A percentile compares a stretch with the other conserved stretches of the same genome.
phyloP scores from a whole-genome alignment of 2,797 vertebrate species.

The Enteromius paludinosus region DNA sequence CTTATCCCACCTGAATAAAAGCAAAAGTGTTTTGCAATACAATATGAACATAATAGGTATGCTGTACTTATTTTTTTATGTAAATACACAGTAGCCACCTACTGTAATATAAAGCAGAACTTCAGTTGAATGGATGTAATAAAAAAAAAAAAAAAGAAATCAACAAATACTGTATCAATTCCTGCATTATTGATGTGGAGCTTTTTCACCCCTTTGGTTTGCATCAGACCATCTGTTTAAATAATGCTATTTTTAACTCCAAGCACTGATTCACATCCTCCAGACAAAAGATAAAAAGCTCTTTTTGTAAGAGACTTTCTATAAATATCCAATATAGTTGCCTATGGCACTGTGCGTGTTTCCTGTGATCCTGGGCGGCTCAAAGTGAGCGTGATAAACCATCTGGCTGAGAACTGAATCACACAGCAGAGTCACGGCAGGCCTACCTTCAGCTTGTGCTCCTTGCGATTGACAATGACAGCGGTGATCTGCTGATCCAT shows the following conservation, averaged over 20 bases:
- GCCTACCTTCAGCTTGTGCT: constrained; percentile 94
- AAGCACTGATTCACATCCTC: constrained; percentile 10
- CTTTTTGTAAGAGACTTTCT: constrained; percentile 25
- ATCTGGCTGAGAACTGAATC: constrained; percentile 6
- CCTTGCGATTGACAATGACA: constrained; percentile 97
- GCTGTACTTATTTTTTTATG: no score
- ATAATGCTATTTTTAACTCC: neutral
- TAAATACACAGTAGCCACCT: no score
- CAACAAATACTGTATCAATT: neutral
- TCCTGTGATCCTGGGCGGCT: constrained; percentile 42
- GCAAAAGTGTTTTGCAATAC: no score
- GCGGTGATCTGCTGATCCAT: constrained; percentile 99
- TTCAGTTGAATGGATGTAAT: no score
- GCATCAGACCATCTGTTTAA: constrained; percentile 3
- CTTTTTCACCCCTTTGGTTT: neutral
- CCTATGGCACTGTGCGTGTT: neutral
- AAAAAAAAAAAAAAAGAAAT: no score
- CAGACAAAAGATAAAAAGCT: constrained; percentile 37
- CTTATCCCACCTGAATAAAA: no score
- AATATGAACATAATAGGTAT: no score
- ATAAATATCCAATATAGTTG: constrained; percentile 45
- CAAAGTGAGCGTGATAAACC: constrained; percentile 49
- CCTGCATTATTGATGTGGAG: neutral
- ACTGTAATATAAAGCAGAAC: no score
- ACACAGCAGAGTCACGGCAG: neutral